These are phyloP conservation scores for Vulpes lagopus DNA, from an alignment of 2,113 vertebrate species.

Conservation along the genomic window DNA sequence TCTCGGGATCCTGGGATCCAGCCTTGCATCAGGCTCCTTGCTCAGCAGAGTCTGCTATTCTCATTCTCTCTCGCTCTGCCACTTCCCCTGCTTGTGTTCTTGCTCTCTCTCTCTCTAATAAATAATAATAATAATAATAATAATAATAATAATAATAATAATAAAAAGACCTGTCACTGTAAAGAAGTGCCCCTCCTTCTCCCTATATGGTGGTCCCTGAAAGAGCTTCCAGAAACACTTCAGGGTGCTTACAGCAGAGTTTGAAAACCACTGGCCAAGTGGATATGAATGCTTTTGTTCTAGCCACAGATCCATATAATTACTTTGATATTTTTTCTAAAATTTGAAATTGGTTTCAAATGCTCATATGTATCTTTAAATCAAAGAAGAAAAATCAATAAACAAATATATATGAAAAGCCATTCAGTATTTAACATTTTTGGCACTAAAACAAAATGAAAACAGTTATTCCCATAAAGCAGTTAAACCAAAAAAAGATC, in stretches of 20 bases:
- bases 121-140: no score
- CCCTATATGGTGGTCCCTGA: background rate
- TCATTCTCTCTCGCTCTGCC: no score
- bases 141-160: no score
- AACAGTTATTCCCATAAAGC: background rate
- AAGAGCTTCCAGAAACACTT: background rate
- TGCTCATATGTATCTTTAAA: background rate
- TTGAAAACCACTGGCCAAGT: background rate
- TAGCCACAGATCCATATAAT: background rate
- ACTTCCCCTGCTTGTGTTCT: no score
- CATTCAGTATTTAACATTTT: background rate
- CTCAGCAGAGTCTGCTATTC: no score
- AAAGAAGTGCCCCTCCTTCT: background rate
- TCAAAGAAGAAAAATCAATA: background rate
- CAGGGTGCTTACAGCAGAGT: background rate
- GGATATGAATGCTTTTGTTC: background rate
- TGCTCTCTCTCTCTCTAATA: no score
- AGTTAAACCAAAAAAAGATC: background rate
- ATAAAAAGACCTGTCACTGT: background rate
- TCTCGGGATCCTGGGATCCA: no score
- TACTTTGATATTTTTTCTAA: slow-evolving; percentile 11
- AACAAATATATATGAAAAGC: background rate
- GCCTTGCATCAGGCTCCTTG: no score
- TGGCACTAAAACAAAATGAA: background rate
- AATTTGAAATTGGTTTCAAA: background rate